Conservation (phyloP, 2,797 vertebrate species). For the Lateolabrax maculatus region DNA sequence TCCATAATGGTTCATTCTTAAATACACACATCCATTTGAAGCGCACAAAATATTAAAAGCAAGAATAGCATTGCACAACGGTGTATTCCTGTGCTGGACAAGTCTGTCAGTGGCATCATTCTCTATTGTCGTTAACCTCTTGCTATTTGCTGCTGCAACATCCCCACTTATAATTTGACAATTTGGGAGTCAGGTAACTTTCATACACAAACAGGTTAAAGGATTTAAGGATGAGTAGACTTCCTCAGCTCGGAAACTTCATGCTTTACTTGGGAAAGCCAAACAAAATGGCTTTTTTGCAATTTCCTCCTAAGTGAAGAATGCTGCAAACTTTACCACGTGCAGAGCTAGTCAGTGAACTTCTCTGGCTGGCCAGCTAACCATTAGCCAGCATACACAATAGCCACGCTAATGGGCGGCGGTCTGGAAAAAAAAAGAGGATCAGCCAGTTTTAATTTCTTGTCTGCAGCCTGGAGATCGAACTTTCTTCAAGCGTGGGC, state of each 20-base stretch:
- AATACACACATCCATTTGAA: neutral
- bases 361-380: too few species aligned
- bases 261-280: too few species aligned
- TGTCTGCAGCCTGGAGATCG: neutral
- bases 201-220: too few species aligned
- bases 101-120: neutral
- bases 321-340: neutral
- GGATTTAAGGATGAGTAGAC: neutral
- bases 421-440: too few species aligned
- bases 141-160: neutral
- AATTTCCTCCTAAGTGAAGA: neutral
- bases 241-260: neutral
- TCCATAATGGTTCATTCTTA: slow-evolving; percentile 4
- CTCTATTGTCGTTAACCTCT: neutral
- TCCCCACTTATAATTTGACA: too few species aligned
- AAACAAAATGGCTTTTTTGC: neutral
- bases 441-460: neutral
- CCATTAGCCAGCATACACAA: too few species aligned
- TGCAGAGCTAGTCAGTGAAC: too few species aligned
- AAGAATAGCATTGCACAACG: neutral
- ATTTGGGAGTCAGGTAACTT: neutral
- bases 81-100: neutral
- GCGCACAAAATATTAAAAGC: neutral
- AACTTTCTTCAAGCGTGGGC: neutral
- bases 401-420: too few species aligned